A percentile compares a stretch with the other conserved stretches of the same genome.
These are phyloP conservation scores for Sardina pilchardus DNA, from an alignment of 2,113 vertebrate genomes.

Conservation along the genomic window DNA sequence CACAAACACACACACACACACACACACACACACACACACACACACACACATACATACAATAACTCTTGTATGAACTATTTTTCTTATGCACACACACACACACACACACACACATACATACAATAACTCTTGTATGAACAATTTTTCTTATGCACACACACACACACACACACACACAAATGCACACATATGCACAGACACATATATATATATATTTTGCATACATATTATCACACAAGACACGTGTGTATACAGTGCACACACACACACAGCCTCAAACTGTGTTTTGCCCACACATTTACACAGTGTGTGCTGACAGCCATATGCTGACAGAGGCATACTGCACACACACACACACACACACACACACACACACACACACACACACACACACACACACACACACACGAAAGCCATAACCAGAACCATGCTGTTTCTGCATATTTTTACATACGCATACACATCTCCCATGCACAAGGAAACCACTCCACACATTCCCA, in stretches of 20 bases:
- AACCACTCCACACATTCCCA: background rate
- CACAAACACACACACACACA: background rate
- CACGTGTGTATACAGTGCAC: no score
- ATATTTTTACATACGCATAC: background rate
- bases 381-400: background rate
- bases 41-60: background rate
- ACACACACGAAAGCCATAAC: background rate
- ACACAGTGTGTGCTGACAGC: no score
- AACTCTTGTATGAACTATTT: no score
- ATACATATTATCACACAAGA: background rate
- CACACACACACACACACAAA: background rate
- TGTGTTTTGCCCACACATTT: no score
- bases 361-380: background rate
- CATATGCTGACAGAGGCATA: background rate
- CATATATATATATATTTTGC: background rate
- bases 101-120: background rate
- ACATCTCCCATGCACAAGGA: background rate
- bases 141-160: background rate
- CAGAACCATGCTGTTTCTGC: background rate
- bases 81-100: background rate
- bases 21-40: slow-evolving; percentile 1
- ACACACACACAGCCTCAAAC: no score
- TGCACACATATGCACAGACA: background rate
- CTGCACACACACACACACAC: background rate
- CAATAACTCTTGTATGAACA: no score